phyloP scores from a whole-genome alignment of 2,888 invertebrate genomes.

The Steinernema scapterisci region DNA sequence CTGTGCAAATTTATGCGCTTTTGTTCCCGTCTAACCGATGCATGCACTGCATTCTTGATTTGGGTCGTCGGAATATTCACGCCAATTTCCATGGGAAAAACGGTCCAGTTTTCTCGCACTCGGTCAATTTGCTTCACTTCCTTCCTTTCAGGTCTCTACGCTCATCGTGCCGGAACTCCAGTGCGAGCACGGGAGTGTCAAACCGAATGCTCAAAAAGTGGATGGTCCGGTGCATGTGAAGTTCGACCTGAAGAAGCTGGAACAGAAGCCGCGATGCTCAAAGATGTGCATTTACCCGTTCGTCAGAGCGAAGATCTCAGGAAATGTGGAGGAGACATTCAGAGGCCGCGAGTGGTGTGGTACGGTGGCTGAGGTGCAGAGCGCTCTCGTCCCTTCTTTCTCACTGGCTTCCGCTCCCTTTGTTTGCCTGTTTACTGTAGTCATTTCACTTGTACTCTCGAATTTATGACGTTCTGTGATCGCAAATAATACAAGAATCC shows the following conservation, averaged over 20 bases:
- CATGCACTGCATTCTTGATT: constrained; percentile 12
- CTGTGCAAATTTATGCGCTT: no score
- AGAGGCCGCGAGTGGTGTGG: constrained; percentile 62
- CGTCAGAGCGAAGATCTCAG: constrained; percentile 45
- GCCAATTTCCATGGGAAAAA: background rate
- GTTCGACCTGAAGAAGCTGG: constrained; percentile 18
- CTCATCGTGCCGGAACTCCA: constrained; percentile 56
- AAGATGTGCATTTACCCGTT: constrained; percentile 63
- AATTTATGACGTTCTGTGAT: constrained; percentile 2
- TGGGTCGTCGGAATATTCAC: background rate
- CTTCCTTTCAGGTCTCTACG: constrained; percentile 50
- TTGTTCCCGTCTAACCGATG: background rate
- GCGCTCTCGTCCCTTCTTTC: background rate
- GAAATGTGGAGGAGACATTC: constrained; percentile 40
- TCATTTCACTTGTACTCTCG: background rate
- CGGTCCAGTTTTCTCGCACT: background rate
- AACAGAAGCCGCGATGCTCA: constrained; percentile 35
- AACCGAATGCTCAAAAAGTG: constrained; percentile 21
- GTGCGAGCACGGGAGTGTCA: constrained; percentile 37
- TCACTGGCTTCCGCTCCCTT: background rate
- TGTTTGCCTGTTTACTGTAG: background rate
- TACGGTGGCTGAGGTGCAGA: constrained; percentile 52
- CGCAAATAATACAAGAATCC: background rate
- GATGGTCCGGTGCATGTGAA: background rate
- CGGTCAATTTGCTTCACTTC: background rate